These are phyloP conservation scores for Drosophila fulvimacula DNA, from an alignment of 2,888 invertebrate genomes.

Conservation along the genomic window DNA sequence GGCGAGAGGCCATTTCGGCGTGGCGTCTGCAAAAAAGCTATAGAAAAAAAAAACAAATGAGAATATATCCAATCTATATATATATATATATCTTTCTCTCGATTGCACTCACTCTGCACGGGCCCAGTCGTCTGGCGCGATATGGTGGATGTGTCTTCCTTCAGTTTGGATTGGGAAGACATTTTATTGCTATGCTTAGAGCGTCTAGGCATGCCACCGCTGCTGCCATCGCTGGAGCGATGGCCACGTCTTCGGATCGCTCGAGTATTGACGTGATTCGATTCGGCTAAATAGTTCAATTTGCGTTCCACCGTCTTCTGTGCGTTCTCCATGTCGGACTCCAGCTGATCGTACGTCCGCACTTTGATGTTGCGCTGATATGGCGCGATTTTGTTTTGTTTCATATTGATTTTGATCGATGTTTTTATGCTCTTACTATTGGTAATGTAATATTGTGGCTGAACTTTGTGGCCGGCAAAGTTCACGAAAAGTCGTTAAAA, in stretches of 20 bases:
- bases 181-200: slow-evolving; percentile 20
- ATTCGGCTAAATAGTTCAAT: slow-evolving; percentile 40
- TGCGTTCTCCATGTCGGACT: slow-evolving; percentile 21
- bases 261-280: slow-evolving; percentile 19
- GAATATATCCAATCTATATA: background rate
- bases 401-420: slow-evolving; percentile 28
- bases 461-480: slow-evolving; percentile 41
- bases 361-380: slow-evolving; percentile 20
- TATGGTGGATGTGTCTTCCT: slow-evolving; percentile 9
- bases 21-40: slow-evolving; percentile 48
- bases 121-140: slow-evolving; percentile 1
- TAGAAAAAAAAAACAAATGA: background rate
- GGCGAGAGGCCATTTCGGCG: slow-evolving; percentile 66
- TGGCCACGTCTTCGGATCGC: slow-evolving; percentile 9
- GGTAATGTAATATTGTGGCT: background rate
- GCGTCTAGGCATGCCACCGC: slow-evolving; percentile 2
- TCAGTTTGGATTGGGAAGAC: slow-evolving; percentile 12
- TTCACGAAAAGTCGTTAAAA: slow-evolving; percentile 27
- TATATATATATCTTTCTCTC: no score
- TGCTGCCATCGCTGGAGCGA: slow-evolving; percentile 29
- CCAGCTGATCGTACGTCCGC: slow-evolving; percentile 10
- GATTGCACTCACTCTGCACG: slow-evolving; percentile 26
- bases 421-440: background rate
- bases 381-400: slow-evolving; percentile 29
- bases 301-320: slow-evolving; percentile 38